Conservation (phyloP, 2,888 invertebrate species). For the Allacma fusca region DNA sequence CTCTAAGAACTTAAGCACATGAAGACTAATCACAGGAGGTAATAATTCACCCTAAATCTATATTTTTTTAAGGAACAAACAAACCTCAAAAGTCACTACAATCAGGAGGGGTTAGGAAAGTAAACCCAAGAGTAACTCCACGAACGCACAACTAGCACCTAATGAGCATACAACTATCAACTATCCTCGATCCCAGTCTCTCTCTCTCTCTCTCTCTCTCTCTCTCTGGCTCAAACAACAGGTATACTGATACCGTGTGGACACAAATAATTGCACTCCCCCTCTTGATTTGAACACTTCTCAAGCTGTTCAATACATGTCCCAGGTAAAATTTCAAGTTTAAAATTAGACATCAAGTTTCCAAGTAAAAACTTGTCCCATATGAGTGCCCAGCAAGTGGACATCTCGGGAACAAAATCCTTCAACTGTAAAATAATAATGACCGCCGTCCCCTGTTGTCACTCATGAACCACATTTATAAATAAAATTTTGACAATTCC, state of each 20-base stretch:
- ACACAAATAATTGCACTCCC: conserved; percentile 2
- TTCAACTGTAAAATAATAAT: not conserved
- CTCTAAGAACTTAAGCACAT: not conserved
- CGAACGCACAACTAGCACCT: conserved; percentile 4
- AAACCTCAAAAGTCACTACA: not conserved
- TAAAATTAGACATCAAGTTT: not conserved
- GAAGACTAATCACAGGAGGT: not conserved
- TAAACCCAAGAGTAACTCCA: not conserved
- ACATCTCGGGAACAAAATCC: not conserved
- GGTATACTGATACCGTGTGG: not conserved
- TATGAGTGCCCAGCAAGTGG: not conserved
- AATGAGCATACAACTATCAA: not conserved
- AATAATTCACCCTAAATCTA: not conserved
- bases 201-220: no score
- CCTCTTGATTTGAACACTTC: not conserved
- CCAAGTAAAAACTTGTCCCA: not conserved
- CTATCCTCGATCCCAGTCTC: not conserved
- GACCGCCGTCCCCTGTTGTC: no score
- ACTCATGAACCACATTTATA: no score
- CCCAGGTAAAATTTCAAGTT: not conserved
- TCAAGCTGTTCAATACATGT: not conserved
- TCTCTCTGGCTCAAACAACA: no score
- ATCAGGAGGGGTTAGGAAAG: not conserved
- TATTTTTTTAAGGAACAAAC: not conserved
- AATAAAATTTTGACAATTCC: no score